These are phyloP conservation scores for Rotaria socialis DNA, from an alignment of 2,888 invertebrate species.

Conservation along the genomic window DNA sequence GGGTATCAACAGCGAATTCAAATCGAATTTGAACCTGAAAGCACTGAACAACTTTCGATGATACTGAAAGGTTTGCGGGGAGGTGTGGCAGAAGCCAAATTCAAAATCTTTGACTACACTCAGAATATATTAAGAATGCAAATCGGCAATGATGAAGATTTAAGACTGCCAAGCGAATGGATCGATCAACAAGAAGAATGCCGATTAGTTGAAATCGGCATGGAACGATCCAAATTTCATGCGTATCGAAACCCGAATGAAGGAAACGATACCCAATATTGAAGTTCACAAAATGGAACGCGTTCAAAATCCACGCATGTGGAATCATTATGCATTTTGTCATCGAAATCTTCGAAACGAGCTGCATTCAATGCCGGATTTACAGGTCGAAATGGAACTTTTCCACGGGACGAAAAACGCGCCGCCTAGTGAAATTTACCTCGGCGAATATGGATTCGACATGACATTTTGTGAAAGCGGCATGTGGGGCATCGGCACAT, in stretches of 20 bases:
- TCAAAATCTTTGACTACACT: background rate
- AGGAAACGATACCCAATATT: background rate
- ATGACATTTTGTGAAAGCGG: background rate
- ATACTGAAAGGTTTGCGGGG: background rate
- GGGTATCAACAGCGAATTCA: background rate
- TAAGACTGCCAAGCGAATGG: background rate
- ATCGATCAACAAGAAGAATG: background rate
- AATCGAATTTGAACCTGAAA: background rate
- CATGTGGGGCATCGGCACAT: background rate
- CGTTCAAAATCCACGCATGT: background rate
- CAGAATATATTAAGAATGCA: background rate
- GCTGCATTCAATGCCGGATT: background rate
- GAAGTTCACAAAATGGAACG: background rate
- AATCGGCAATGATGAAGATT: background rate
- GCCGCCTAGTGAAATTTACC: background rate
- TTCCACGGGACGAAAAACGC: background rate
- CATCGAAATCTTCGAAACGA: background rate
- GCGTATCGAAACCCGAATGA: background rate
- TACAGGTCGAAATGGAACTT: background rate
- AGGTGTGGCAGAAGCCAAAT: background rate
- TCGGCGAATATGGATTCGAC: background rate
- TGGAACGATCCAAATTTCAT: background rate
- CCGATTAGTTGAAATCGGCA: background rate
- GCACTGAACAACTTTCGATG: background rate
- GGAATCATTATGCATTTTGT: conserved; percentile 4